Conservation (phyloP, 2,888 invertebrate species). For the Zelleria hepariella region DNA sequence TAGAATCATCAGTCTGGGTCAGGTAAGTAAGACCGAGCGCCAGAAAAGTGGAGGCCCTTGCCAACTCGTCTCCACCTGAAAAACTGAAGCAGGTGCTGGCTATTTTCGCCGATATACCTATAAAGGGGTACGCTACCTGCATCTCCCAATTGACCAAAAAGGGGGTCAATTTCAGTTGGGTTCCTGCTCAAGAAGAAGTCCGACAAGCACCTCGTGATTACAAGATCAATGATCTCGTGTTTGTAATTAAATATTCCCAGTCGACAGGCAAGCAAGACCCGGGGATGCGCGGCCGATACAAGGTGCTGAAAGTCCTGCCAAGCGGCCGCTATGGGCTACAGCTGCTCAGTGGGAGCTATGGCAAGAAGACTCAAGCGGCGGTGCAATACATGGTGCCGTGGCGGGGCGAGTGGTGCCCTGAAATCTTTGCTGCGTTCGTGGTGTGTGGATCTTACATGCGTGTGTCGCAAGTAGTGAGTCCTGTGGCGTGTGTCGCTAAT, state of each 20-base stretch:
- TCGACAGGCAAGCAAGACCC: constrained; percentile 9
- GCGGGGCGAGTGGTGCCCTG: not conserved
- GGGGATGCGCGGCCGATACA: constrained; percentile 11
- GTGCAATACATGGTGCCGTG: not conserved
- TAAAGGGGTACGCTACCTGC: not conserved
- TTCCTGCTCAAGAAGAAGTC: not conserved
- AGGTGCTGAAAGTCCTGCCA: constrained; percentile 6
- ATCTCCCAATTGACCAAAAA: not conserved
- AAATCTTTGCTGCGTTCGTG: not conserved
- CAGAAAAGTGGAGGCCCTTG: constrained; percentile 4
- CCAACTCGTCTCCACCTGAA: not conserved
- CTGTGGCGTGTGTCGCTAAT: no score
- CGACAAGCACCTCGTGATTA: constrained; percentile 2
- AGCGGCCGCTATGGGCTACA: constrained; percentile 10
- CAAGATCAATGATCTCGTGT: constrained; percentile 1
- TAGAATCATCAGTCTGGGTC: not conserved
- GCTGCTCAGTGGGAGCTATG: not conserved
- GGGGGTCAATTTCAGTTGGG: not conserved
- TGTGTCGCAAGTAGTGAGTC: no score
- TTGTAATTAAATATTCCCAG: constrained; percentile 8
- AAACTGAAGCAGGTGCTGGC: constrained; percentile 1
- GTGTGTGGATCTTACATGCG: no score
- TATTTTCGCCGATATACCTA: constrained; percentile 4
- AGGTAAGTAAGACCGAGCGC: constrained; percentile 1
- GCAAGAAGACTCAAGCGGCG: not conserved